A percentile compares a stretch with the other conserved stretches of the same genome.
These are phyloP conservation scores for Salarias fasciatus DNA, from an alignment of 2,797 vertebrate species.

Conservation along the genomic window DNA sequence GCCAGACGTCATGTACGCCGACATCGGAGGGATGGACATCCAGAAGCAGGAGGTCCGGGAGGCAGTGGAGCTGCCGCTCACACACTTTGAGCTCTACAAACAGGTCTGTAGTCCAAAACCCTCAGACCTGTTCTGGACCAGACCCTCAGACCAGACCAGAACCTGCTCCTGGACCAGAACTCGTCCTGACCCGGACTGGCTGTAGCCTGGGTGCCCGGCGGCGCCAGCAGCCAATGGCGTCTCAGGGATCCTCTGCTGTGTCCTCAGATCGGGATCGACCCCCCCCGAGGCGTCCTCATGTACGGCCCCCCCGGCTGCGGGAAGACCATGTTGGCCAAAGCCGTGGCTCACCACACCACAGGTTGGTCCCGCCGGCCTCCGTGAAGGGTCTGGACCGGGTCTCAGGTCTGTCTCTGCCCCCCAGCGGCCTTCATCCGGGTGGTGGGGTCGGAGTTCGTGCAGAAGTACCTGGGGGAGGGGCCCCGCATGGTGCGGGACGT, in stretches of 20 bases:
- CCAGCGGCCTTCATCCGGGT: conserved; percentile 95
- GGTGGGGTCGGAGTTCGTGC: conserved; percentile 95
- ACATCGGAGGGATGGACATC: conserved; percentile 98
- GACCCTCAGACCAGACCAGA: too few species aligned
- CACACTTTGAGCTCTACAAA: conserved; percentile 97
- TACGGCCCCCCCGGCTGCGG: conserved; percentile 95
- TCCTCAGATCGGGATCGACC: conserved; percentile 93
- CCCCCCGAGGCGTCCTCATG: conserved; percentile 94
- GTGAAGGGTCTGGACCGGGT: too few species aligned
- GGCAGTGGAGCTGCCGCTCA: conserved; percentile 95
- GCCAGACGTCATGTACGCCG: conserved; percentile 94
- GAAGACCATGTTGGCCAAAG: conserved; percentile 96
- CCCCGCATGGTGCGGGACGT: conserved; percentile 96
- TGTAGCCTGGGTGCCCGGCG: too few species aligned
- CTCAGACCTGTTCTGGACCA: too few species aligned
- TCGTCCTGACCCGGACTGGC: too few species aligned
- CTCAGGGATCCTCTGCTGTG: too few species aligned
- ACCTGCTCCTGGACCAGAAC: too few species aligned
- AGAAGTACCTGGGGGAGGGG: conserved; percentile 96
- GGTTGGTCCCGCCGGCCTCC: too few species aligned
- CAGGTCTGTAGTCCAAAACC: conserved; percentile 80
- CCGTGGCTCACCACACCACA: conserved; percentile 95
- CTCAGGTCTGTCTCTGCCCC: too few species aligned
- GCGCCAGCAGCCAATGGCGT: too few species aligned
- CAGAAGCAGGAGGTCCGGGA: conserved; percentile 98